A percentile compares a stretch with the other conserved stretches of the same genome.
Evolutionary conservation across 2,797 vertebrate genomes (phyloP).

Genomic region (Lophius americanus): DNA sequence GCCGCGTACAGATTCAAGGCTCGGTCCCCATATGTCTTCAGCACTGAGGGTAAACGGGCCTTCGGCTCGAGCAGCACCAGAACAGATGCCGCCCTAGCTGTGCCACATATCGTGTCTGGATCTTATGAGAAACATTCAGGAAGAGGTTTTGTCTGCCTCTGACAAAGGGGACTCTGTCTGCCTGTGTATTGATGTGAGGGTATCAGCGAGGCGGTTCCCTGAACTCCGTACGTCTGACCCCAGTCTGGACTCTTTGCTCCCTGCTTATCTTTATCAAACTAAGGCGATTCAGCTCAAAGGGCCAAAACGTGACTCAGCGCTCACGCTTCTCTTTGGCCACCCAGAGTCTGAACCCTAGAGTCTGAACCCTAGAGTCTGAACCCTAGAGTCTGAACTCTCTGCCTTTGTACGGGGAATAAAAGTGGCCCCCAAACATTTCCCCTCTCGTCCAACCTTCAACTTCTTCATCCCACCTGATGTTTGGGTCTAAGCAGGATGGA

Average conservation of each 20-base stretch:
- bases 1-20: no score
- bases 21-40: no score
- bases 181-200: not conserved
- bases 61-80: no score
- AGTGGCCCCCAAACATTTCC: not conserved
- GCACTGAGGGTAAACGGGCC: no score
- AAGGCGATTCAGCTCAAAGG: not conserved
- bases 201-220: slow-evolving; percentile 2
- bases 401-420: not conserved
- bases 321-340: not conserved
- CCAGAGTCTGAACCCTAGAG: not conserved
- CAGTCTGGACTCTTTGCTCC: not conserved
- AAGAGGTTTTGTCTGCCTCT: not conserved
- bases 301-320: slow-evolving; percentile 3
- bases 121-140: no score
- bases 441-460: not conserved
- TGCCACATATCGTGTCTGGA: no score
- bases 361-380: not conserved
- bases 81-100: no score
- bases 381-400: not conserved
- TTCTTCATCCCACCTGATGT: not conserved
- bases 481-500: no score
- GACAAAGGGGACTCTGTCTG: not conserved
- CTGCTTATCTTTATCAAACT: slow-evolving; percentile 12
- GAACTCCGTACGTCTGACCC: slow-evolving; percentile 43